Percentiles rank a stretch among this genome's conserved stretches.
Conservation (phyloP, 37 sponge, comb jelly and placozoan genomes). For the Spongilla lacustris region DNA sequence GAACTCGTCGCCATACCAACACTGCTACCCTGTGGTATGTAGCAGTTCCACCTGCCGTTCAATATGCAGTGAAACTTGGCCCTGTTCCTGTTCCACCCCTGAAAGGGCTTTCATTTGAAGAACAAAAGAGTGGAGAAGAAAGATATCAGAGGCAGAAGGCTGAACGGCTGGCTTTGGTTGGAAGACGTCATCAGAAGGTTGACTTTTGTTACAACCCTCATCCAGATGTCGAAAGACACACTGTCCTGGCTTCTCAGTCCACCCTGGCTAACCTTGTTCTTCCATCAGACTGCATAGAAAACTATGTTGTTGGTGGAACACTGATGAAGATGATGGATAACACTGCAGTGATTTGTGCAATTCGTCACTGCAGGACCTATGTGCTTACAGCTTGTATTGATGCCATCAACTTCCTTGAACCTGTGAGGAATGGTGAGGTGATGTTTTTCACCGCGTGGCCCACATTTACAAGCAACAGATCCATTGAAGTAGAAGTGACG, state of each 20-base stretch:
- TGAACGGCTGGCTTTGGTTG: neutral
- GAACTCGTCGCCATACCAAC: conserved; percentile 66
- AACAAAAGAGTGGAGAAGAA: conserved; percentile 30
- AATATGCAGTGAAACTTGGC: neutral
- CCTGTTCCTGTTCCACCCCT: conserved; percentile 60
- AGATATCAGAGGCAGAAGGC: conserved; percentile 71
- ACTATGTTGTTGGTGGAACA: conserved; percentile 72
- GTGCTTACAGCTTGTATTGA: conserved; percentile 86
- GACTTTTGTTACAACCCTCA: neutral
- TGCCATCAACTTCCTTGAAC: conserved; percentile 82
- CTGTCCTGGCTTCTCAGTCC: conserved; percentile 49
- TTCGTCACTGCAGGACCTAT: conserved; percentile 55
- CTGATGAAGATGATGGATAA: conserved; percentile 96
- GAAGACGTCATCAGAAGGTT: neutral
- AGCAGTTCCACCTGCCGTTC: conserved; percentile 18
- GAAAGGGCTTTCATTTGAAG: conserved; percentile 47
- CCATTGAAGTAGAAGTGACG: conserved; percentile 71
- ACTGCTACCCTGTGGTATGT: conserved; percentile 87
- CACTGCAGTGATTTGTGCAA: conserved; percentile 78
- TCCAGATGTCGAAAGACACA: neutral
- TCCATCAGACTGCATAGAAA: conserved; percentile 73
- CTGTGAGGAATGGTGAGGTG: conserved; percentile 76
- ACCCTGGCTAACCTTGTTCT: conserved; percentile 72
- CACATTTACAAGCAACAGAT: conserved; percentile 58
- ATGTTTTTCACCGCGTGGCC: conserved; percentile 75